A percentile compares a stretch with the other conserved stretches of the same genome.
These are phyloP conservation scores for Xestia xanthographa DNA, from an alignment of 2,888 invertebrate species.

Conservation along the genomic window DNA sequence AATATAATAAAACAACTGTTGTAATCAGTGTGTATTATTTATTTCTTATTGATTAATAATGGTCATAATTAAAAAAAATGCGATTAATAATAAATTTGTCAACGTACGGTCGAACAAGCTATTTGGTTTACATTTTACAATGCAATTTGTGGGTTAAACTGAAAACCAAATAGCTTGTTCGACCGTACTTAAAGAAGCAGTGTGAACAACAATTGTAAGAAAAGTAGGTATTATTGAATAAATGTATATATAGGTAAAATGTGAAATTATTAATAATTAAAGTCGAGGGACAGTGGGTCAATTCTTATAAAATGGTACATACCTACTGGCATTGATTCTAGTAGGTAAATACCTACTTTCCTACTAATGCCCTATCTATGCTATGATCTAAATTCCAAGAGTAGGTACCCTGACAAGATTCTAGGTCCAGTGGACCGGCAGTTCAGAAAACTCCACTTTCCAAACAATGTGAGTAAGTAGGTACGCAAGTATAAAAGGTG, in stretches of 20 bases:
- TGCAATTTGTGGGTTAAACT: no score
- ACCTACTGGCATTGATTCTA: neutral
- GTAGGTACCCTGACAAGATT: neutral
- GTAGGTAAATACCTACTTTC: neutral
- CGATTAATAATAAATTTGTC: constrained; percentile 9
- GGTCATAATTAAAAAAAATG: neutral
- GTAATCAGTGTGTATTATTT: constrained; percentile 9
- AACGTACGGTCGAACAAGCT: no score
- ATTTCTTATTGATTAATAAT: neutral
- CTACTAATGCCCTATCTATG: neutral
- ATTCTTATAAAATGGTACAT: constrained; percentile 18
- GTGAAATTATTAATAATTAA: neutral
- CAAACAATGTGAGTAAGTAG: neutral
- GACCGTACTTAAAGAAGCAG: no score
- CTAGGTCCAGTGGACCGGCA: neutral
- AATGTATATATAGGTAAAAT: neutral
- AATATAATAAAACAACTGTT: constrained; percentile 35
- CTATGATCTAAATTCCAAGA: neutral
- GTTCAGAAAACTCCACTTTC: neutral
- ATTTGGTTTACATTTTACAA: no score
- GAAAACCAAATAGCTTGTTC: no score
- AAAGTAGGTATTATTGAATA: neutral
- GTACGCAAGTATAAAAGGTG: neutral
- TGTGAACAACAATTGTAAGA: neutral
- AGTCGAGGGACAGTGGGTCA: constrained; percentile 4